Conservation (phyloP, 2,113 vertebrate species). For the Hemichromis elongatus region DNA sequence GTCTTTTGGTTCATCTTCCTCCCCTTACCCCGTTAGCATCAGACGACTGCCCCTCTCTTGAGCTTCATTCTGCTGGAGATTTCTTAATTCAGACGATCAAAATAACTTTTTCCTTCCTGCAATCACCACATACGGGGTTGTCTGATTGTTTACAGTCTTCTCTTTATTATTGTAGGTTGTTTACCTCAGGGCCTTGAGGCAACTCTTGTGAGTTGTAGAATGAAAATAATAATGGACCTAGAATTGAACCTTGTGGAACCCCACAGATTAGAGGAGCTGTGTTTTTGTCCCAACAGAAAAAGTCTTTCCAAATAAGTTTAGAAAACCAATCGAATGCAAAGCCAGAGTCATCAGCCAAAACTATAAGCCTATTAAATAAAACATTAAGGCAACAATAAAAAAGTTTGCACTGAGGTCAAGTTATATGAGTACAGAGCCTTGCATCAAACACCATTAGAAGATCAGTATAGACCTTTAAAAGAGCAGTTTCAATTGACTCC, state of each 20-base stretch:
- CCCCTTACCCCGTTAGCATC: not conserved
- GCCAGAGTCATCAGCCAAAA: no score
- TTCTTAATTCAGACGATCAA: not conserved
- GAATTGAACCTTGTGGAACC: not conserved
- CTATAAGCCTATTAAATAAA: no score
- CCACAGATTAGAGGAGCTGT: not conserved
- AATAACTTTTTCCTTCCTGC: not conserved
- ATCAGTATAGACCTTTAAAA: no score
- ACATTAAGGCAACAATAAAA: no score
- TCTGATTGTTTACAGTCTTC: not conserved
- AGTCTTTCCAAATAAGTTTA: no score
- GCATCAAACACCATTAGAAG: no score
- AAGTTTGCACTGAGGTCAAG: no score
- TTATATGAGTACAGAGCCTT: no score
- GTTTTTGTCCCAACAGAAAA: not conserved
- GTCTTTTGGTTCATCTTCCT: not conserved
- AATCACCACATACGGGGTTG: not conserved
- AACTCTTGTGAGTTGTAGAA: not conserved
- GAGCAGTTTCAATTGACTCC: no score
- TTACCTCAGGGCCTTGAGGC: fast-evolving
- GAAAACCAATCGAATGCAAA: no score
- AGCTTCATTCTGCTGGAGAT: not conserved
- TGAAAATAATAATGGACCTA: not conserved
- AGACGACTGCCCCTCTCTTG: not conserved
- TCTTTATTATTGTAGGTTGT: not conserved